Conservation (phyloP, 2,113 vertebrate genomes). For the Gallinago jamesoni region DNA sequence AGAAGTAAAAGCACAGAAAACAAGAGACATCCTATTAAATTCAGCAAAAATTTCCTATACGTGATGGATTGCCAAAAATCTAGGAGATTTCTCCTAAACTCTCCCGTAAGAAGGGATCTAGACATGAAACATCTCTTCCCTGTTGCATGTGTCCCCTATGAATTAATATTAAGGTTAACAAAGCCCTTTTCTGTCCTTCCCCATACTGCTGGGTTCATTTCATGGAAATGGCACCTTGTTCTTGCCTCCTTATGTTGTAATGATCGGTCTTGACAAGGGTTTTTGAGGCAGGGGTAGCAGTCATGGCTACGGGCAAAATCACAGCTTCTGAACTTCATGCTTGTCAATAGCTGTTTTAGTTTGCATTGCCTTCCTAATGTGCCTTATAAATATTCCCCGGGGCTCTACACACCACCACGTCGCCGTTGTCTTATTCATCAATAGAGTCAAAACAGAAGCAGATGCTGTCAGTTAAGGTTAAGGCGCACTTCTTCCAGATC, state of each 20-base stretch:
- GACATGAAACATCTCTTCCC: background rate
- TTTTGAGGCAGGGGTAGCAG: conserved; percentile 59
- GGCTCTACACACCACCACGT: conserved; percentile 12
- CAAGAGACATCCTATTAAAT: background rate
- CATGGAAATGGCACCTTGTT: conserved; percentile 26
- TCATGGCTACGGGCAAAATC: conserved; percentile 60
- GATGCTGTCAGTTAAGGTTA: conserved; percentile 59
- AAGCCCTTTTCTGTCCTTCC: conserved; percentile 13
- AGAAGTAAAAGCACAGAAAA: background rate
- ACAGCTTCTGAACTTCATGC: conserved; percentile 67
- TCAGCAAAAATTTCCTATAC: background rate
- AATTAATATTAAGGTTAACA: background rate
- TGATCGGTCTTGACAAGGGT: conserved; percentile 63
- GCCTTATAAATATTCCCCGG: conserved; percentile 51
- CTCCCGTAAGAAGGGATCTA: background rate
- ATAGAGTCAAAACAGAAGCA: conserved; percentile 38
- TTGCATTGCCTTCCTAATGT: conserved; percentile 31
- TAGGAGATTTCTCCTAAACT: background rate
- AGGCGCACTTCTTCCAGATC: background rate
- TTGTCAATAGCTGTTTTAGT: conserved; percentile 69
- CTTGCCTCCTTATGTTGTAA: conserved; percentile 12
- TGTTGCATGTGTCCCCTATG: background rate
- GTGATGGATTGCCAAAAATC: background rate
- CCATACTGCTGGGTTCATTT: background rate
- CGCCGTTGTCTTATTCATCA: conserved; percentile 53